Evolutionary conservation across 2,888 invertebrate genomes (phyloP), one percentile per base, ranked within the genome.

Genomic region (Yponomeuta evonymella): DNA sequence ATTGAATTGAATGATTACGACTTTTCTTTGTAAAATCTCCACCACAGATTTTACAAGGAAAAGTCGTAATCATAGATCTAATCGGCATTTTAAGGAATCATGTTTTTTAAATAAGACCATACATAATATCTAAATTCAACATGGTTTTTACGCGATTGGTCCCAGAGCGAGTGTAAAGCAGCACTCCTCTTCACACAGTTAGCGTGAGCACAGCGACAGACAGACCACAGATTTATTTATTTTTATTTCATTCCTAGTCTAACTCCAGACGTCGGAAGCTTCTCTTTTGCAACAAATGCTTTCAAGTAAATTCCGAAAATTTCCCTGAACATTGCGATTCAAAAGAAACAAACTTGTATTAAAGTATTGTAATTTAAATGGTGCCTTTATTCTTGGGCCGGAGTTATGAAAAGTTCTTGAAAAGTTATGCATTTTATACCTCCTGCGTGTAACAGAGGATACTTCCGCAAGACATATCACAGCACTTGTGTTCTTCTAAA

Each of bases 231-330:
- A 75, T 76, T 79, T 76, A 79, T 75, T 71, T 72, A 76, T 77
- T 80, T 81, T 78, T 77, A 77, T 78, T 79, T 79, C 76, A 58
- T 58, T 79, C 80, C 76, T 79, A 81, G 86, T 83, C 82, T 82
- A 84, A 85, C 83, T 85, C 81, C 75, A 76, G 74, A 82, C 81
- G 84, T 84, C 83, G 85, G 86, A 86, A 86, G 84, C 85, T 82
- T 81, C 83, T 86, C 72, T 72, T 73, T 83, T 80, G 78, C 82
- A 82, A 85, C 86, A 87, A 88, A 88, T 86, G 83, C 83, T 87
- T 86, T 85, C 84, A 84, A 86, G 83, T 83, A 85, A 90, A 91
- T 88, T 88, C 88, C 78, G 88, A 88, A 87, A 87, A 88, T 84
- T 84, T 84, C 85, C 82, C 81, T 81, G 82, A 81, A 82, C 84